phyloP scores from a whole-genome alignment of 2,797 vertebrate species.

The Anabacerthia variegaticeps region DNA sequence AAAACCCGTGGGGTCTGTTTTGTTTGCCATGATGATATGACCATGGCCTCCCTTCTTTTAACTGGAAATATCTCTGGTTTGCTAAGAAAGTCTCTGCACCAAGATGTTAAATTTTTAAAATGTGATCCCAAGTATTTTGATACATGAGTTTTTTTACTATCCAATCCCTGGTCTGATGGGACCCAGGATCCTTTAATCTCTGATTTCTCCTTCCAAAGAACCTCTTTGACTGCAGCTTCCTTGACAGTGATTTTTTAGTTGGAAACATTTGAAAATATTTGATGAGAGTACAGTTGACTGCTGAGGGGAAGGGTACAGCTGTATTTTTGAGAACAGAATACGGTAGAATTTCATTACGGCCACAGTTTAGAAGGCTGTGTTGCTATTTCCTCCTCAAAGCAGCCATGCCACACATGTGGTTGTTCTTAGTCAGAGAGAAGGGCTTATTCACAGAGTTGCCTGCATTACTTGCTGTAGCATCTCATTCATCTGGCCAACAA shows the following conservation, averaged over 20 bases:
- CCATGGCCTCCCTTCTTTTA: not conserved
- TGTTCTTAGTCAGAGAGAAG: not conserved
- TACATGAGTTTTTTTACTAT: rapidly evolving
- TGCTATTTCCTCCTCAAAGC: not conserved
- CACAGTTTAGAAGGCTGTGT: not conserved
- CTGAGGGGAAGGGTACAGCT: not conserved
- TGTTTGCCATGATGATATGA: not conserved
- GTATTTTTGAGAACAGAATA: not conserved
- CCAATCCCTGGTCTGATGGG: not conserved
- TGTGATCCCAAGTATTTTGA: not conserved
- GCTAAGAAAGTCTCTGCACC: not conserved
- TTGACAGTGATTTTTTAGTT: not conserved
- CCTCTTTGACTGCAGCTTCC: not conserved
- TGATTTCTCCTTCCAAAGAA: not conserved
- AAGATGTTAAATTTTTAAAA: not conserved
- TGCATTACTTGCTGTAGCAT: not conserved
- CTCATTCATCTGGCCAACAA: not conserved
- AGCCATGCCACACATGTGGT: not conserved
- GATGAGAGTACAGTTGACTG: not conserved
- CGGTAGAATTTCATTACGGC: not conserved
- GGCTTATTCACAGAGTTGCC: not conserved
- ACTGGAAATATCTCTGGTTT: not conserved
- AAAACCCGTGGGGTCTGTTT: not conserved
- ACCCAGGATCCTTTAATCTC: not conserved
- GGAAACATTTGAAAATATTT: not conserved